phyloP scores from a whole-genome alignment of 1,140 invertebrate genomes.

The Mya arenaria region DNA sequence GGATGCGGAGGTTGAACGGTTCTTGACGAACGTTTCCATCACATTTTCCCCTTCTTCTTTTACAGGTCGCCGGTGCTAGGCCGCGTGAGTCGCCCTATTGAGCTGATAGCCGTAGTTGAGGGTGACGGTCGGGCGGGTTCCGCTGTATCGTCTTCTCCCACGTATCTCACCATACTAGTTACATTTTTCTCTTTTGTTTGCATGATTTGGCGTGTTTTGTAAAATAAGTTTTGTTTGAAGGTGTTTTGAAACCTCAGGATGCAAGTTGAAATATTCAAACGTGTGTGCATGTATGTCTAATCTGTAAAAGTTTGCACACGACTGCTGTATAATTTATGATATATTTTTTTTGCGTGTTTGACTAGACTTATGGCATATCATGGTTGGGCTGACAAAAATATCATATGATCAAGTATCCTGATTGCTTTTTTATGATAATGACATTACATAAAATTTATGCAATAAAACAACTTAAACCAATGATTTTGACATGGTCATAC shows the following conservation, averaged over 20 bases:
- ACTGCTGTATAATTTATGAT: too few species aligned
- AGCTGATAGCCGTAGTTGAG: background rate
- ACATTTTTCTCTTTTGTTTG: background rate
- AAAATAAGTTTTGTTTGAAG: background rate
- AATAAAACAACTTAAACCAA: too few species aligned
- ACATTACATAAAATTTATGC: too few species aligned
- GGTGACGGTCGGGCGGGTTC: background rate
- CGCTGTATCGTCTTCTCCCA: background rate
- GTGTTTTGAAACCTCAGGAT: background rate
- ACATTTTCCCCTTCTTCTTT: background rate
- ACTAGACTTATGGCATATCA: too few species aligned
- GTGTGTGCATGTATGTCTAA: background rate
- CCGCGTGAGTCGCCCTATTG: background rate
- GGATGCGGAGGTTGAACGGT: background rate
- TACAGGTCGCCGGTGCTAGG: background rate
- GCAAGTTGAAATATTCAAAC: background rate
- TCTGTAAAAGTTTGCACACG: too few species aligned
- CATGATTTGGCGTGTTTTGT: background rate
- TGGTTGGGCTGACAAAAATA: too few species aligned
- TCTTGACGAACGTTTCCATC: background rate
- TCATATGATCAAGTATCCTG: too few species aligned
- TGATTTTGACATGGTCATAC: too few species aligned
- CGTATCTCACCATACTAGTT: background rate
- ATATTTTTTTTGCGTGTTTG: too few species aligned
- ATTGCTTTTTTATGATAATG: too few species aligned